Evolutionary conservation across 2,113 vertebrate genomes (phyloP), one percentile per base, ranked within the genome.

Genomic region (Nothocercus nigrocapillus): DNA sequence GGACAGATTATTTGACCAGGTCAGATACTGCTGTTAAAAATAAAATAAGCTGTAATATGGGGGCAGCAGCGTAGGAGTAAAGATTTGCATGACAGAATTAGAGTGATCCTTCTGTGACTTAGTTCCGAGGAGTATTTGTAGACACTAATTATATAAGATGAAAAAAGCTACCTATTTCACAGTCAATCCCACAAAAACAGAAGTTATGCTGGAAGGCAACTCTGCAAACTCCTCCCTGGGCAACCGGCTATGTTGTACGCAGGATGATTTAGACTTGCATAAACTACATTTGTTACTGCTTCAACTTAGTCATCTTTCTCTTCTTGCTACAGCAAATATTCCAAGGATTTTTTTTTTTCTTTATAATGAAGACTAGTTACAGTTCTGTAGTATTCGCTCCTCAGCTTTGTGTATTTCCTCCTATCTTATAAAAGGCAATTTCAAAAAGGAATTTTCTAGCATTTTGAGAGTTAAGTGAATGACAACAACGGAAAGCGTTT

Each of bases 121-220:
- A 27, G 49, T 96, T 96, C 90, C 85, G 82, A 78, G 42, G 94
- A 94, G 76, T 89, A 91, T 94, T 96, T 97, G 81, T 79, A 95
- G 79, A 76, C 30, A 49, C 84, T 93, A 81, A 22, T 49, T 88
- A 95, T 94, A 96, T 94, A 89, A 94, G 91, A 77, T 16, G 51
- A 75, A 38, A 20, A 95, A 92, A 96, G 1, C 2, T 16, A 84
- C 62, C 64, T 94, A 92, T 92, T 90, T 92, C 90, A 92, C 45
- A 86, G 68, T 9, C 34, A 25, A 66, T 86, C 14, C 56, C 77
- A 68, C 61, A 93, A 87, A 82, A 47, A 64, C 15, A 61, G 49
- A 38, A 88, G 56, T 81, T 78, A 90, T 86, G 67, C 36, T 21
- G 51, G 76, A 84, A 86, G 61, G 62, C 2, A 74, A 74, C 11